These are phyloP conservation scores for Lycodopsis pacificus DNA, from an alignment of 2,797 vertebrate genomes.

Conservation along the genomic window DNA sequence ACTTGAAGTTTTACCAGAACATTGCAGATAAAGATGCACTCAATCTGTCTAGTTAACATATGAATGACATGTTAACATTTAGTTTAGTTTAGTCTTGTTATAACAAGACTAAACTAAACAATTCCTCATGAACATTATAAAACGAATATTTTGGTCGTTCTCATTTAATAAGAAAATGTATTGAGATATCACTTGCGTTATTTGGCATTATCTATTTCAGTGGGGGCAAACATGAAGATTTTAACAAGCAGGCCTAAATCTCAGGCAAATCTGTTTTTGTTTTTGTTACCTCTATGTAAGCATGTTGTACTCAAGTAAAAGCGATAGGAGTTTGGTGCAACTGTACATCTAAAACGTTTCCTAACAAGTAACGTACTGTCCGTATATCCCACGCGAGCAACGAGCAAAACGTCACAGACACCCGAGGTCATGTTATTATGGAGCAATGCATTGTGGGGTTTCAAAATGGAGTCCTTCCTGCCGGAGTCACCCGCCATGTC, in stretches of 20 bases:
- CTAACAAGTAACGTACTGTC: neutral
- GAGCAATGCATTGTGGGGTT: constrained; percentile 77
- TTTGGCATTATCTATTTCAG: neutral
- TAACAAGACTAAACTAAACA: neutral
- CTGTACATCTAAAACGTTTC: neutral
- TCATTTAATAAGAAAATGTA: neutral
- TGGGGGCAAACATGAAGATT: neutral
- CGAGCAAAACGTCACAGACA: neutral
- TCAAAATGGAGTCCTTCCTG: constrained; percentile 68
- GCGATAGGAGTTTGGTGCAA: neutral
- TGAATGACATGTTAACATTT: neutral
- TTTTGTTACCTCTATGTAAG: neutral
- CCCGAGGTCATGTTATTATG: constrained; percentile 29
- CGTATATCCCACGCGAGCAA: neutral
- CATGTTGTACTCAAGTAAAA: neutral
- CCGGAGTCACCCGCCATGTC: neutral
- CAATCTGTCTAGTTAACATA: neutral
- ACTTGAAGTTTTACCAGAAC: neutral
- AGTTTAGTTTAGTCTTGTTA: too few species aligned
- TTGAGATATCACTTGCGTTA: neutral
- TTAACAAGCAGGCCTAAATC: neutral
- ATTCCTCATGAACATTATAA: neutral
- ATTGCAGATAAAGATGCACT: neutral
- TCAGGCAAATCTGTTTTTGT: neutral
- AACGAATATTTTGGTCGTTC: neutral